Percentiles rank a stretch among this genome's conserved stretches.
These are phyloP conservation scores for Tipula helvola DNA, from an alignment of 2,888 invertebrate species.

Conservation along the genomic window DNA sequence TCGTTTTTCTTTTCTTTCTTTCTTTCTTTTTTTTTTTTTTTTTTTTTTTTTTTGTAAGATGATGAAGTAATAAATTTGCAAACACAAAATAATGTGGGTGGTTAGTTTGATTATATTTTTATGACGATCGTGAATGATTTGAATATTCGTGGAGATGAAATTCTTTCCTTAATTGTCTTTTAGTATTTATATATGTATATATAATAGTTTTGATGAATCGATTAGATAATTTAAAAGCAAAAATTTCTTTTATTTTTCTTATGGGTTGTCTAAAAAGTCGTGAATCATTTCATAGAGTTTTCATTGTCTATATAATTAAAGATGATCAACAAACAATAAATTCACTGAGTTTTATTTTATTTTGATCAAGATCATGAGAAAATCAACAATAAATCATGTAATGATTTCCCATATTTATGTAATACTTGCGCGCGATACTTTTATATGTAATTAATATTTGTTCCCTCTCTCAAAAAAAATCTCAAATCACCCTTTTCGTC, in stretches of 20 bases:
- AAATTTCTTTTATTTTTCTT: background rate
- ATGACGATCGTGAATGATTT: background rate
- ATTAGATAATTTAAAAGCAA: background rate
- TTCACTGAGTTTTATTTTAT: background rate
- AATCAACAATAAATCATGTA: background rate
- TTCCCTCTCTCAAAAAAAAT: background rate
- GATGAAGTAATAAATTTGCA: background rate
- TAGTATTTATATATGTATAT: background rate
- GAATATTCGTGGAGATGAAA: background rate
- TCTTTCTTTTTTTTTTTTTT: background rate
- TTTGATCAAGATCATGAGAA: background rate
- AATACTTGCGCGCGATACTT: background rate
- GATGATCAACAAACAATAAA: background rate
- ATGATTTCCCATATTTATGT: background rate
- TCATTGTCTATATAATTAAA: background rate
- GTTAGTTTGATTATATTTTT: background rate
- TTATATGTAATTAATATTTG: background rate
- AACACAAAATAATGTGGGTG: background rate
- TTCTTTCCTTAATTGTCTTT: background rate
- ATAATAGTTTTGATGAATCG: background rate
- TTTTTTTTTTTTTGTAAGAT: background rate
- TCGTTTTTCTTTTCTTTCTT: background rate
- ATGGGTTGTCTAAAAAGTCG: background rate
- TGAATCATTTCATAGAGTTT: background rate
- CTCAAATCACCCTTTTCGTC: background rate